Evolutionary conservation across 2,888 invertebrate species (phyloP).

Genomic region (Euplagia quadripunctaria): DNA sequence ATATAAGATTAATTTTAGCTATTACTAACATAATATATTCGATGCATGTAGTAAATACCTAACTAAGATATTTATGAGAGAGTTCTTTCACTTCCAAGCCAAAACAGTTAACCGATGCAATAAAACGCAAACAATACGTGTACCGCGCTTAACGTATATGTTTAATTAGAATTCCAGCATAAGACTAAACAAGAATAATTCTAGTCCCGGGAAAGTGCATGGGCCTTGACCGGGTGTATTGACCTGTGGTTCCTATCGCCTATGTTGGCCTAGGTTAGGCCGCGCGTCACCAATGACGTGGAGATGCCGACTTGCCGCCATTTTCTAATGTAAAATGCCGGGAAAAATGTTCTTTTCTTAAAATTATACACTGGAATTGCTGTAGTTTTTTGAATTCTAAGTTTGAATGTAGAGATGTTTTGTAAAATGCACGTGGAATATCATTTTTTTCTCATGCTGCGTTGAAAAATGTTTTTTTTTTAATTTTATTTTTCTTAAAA

Average conservation of each 20-base stretch:
- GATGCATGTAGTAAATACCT: not conserved
- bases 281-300: conserved; percentile 73
- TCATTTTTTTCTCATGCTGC: not conserved
- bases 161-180: conserved; percentile 74
- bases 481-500: too few relatives aligned
- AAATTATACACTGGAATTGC: not conserved
- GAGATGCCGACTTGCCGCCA: conserved; percentile 57
- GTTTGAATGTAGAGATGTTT: not conserved
- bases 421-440: not conserved
- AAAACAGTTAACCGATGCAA: conserved; percentile 28
- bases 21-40: not conserved
- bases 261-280: conserved; percentile 84
- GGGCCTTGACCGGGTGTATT: conserved; percentile 83
- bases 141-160: conserved; percentile 21
- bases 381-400: not conserved
- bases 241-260: conserved; percentile 77
- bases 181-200: conserved; percentile 76
- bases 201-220: conserved; percentile 81
- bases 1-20: not conserved
- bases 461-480: not conserved
- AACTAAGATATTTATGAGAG: not conserved
- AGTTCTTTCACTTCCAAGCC: conserved; percentile 4
- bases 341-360: conserved; percentile 45
- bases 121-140: conserved; percentile 41
- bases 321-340: conserved; percentile 61